Base-by-base conservation (phyloP, 2,888 invertebrate species). In the Odontocolon sp. region DNA sequence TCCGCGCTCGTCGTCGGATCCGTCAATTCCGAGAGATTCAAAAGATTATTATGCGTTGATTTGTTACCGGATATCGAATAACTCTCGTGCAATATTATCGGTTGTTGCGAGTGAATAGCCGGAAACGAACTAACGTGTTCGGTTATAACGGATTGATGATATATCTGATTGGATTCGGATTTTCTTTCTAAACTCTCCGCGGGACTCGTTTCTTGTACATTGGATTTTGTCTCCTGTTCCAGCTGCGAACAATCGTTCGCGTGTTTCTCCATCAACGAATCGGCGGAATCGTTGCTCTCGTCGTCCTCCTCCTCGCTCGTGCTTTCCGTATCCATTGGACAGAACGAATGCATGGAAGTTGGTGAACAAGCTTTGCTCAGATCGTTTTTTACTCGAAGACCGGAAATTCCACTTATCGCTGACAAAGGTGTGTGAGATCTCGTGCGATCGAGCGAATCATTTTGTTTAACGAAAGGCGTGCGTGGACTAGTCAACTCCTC, bases 351-450 rank as follows among this genome's bases (percentile, higher is more conserved):
- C 0, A 83, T 73, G 1, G 88, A 88, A 4, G 80, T 77, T 1
- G 87, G 86, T 1, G 89, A 88, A 54, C 90, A 89, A 2, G 91
- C 90, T 83, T 92, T 92, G 81, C 90, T 90, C 18, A 91, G 85
- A 73, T 90, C 89, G 0, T 84, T 85, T 16, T 86, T 79, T 2
- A 86, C 85, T 68, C 86, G 86, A 11, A 89, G 70, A 16, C 83
- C 84, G 45, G 88, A 88, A 21, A 86, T 86, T 23, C 87, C 86
- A 54, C 87, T 87, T 5, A 86, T 81, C 3, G 79, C 81, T n/a
- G 88, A 89, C 26, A 87, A 66, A 1, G 88, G 84, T 1, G 88
- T 87, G 31, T 85, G 87, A 0, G 88, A 87, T 40, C 84, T 81
- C 33, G 78, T 70, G 21, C 81, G 74, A 8, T 86, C 86, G 5